These are phyloP conservation scores for Pycnomerus fuliginosus DNA, from an alignment of 2,888 invertebrate genomes.

Conservation along the genomic window DNA sequence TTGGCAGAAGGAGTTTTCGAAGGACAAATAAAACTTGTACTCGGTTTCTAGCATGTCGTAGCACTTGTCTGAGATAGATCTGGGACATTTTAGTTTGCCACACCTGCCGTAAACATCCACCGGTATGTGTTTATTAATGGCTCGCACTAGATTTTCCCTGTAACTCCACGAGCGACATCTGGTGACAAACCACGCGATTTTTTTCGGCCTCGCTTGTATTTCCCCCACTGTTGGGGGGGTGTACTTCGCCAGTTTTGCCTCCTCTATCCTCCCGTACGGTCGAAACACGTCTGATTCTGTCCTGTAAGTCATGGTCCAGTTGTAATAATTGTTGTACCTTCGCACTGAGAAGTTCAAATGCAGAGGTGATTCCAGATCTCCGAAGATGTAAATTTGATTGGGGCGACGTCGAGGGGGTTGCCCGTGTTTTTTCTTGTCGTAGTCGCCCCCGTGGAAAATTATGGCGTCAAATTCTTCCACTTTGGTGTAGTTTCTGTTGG, in stretches of 20 bases:
- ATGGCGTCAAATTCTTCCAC: conserved; percentile 56
- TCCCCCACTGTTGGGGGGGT: conserved; percentile 23
- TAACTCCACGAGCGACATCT: conserved; percentile 54
- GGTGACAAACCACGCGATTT: conserved; percentile 60
- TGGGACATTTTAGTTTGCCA: conserved; percentile 50
- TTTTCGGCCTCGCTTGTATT: conserved; percentile 50
- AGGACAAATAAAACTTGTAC: conserved; percentile 70
- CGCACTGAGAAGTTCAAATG: conserved; percentile 26
- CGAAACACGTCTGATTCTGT: conserved; percentile 49
- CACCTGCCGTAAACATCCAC: conserved; percentile 67
- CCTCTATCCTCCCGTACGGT: conserved; percentile 42
- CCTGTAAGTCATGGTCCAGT: conserved; percentile 60
- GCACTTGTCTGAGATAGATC: conserved; percentile 43
- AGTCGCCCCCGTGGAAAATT: conserved; percentile 55
- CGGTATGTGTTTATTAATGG: conserved; percentile 57
- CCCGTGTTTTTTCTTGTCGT: conserved; percentile 26
- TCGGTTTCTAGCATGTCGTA: conserved; percentile 53
- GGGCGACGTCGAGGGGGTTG: conserved; percentile 50
- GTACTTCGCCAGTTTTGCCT: no score
- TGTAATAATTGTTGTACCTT: conserved; percentile 53
- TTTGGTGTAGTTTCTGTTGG: conserved; percentile 43
- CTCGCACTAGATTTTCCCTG: conserved; percentile 51
- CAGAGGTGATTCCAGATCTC: conserved; percentile 53
- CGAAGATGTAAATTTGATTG: conserved; percentile 53
- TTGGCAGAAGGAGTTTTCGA: conserved; percentile 75